Evolutionary conservation across 2,797 vertebrate genomes (phyloP), one percentile per base, ranked within the genome.

Genomic region (Gallinago stenura): DNA sequence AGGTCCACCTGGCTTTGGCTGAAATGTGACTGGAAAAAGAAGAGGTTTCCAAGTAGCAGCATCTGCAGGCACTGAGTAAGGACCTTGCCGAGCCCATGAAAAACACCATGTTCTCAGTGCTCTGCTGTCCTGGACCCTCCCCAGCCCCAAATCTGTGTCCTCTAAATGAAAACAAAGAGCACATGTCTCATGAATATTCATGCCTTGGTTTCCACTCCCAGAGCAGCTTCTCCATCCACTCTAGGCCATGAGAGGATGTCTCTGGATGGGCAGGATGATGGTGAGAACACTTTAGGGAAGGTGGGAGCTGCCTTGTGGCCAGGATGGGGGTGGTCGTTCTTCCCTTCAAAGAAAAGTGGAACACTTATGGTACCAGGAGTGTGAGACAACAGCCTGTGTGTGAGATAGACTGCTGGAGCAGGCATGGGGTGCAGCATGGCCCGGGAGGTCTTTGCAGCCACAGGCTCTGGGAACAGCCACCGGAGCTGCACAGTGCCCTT

Each of bases 371-470:
- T 43, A 66, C 48, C 5, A 18, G 26, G 15, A 17, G 12, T 8
- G n/a, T 46, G 33, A 37, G 33, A 8, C 21, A n/a, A 31, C 4
- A 83, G 19, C 12, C 12, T 6, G 12, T 16, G 22, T 12, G 41
- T 24, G 39, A 62, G 31, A 24, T 8, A 31, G 53, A 56, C 50
- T 75, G 56, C 33, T 0, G 9, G 35, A 71, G 45, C 17, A 43
- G 91, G 8, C 25, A 21, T 0, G 4, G 0, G 12, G 17, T 35
- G 21, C 10, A 26, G 33, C 35, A 7, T 15, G 1, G 0, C 17
- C 71, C 1, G 1, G 31, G 1, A n/a, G 62, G 13, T 61, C 28
- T 77, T 26, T 15, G 31, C 9, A 15, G 61, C n/a, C 0, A 1
- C 33, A 5, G 0, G 15, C 1, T 1, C 35, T 4, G 12, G 57